A percentile compares a stretch with the other conserved stretches of the same genome.
phyloP scores from a whole-genome alignment of 2,113 vertebrate genomes.

The Jacana jacana region DNA sequence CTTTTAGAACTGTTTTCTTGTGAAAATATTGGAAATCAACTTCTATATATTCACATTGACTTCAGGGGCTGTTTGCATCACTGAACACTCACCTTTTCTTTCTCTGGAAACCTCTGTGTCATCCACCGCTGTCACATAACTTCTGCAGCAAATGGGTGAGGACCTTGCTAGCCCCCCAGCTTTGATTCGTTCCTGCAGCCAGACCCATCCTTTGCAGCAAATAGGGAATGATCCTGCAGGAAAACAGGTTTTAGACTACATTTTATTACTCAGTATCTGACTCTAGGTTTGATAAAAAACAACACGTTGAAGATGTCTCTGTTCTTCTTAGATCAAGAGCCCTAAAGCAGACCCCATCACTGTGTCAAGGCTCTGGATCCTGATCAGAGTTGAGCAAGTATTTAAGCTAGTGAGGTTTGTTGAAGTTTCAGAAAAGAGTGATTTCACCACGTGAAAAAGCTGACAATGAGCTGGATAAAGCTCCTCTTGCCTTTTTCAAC shows the following conservation, averaged over 20 bases:
- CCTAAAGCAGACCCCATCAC: background rate
- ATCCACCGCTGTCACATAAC: accelerated
- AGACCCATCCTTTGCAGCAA: background rate
- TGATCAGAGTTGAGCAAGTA: background rate
- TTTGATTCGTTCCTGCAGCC: background rate
- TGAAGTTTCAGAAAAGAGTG: background rate
- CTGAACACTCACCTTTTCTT: background rate
- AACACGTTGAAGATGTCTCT: background rate
- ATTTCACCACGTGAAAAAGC: background rate
- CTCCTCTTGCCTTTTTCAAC: background rate
- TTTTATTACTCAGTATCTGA: background rate
- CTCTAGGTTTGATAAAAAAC: background rate
- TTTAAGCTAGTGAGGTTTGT: background rate
- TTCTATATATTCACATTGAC: background rate
- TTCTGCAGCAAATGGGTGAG: background rate
- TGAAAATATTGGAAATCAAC: background rate
- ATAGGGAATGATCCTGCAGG: background rate
- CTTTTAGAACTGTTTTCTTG: background rate
- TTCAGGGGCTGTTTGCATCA: background rate
- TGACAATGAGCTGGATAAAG: background rate
- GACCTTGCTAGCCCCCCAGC: background rate
- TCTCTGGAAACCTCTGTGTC: background rate
- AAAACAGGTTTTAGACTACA: background rate
- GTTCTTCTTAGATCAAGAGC: background rate
- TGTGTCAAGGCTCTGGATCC: background rate